Base-by-base conservation (phyloP, 2,888 invertebrate genomes). In the Parascotia fuliginaria region DNA sequence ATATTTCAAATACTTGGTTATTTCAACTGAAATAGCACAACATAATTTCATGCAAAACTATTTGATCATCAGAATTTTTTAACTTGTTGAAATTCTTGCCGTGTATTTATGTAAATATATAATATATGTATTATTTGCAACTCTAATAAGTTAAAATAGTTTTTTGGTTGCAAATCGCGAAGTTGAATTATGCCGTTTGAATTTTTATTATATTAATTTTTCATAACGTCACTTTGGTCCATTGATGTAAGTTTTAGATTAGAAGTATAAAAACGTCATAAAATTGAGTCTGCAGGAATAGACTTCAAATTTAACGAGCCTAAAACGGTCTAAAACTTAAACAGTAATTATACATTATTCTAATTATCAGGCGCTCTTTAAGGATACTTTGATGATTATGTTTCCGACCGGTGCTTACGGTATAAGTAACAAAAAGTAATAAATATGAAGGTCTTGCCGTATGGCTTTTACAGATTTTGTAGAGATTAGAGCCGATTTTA, bases 281-380 rank as follows among this genome's bases (percentile, higher is more conserved):
- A 42, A 22, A 32, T n/a, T 24, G 15, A n/a, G 33, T 24, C 40
- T 29, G 33, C 40, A 53, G 42, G 42, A 60, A 53, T 50, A 47
- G 24, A 47, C 53, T 43, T 41, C 41, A 52, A 14, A 45, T 37
- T 36, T 45, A 48, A 42, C 41, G 29, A 46, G 52, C 68, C 68
- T 64, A 64, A 55, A 48, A 42, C 41, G 29, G 44, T 51, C 68
- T 65, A 60, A 64, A 55, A 53, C 28, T 33, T 49, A 51, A 51
- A 49, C 33, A 39, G 32, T 53, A 52, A 67, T 57, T 67, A 53
- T 3, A 43, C 48, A 28, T 24, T 16, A 45, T 33, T 46, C 34
- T 56, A 52, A 52, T 63, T 52, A 38, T 37, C 31, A 4, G 31
- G 16, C 39, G 31, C 45, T 55, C 28, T 43, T 48, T 51, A 45